Evolutionary conservation across 2,888 invertebrate genomes (phyloP), one percentile per base, ranked within the genome.

Genomic region (Neoaliturus tenellus): DNA sequence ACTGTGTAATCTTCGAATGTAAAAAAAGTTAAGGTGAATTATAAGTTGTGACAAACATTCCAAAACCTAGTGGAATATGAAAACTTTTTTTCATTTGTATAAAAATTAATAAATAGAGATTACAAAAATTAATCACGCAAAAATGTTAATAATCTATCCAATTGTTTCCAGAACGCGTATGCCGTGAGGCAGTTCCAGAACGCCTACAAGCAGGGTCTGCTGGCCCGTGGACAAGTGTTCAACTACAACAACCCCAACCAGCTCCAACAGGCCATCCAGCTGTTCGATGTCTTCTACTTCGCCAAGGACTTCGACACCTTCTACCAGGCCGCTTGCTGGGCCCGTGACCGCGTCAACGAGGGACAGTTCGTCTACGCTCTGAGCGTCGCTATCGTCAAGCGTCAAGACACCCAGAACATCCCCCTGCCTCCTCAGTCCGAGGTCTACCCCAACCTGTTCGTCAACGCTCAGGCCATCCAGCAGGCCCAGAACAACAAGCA

Each of bases 231-330:
- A 58, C 92, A 93, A 86, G 91, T 93, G 17, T 95, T 94, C 91
- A 93, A 94, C 23, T 91, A 93, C 89, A 93, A 92, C 88, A 91
- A 94, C 89, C 91, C 92, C 81, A 90, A 91, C 48, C 94, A 95
- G 84, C 91, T 92, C 80, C 92, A 93, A 87, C 94, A 96, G 89
- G 94, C 93, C 12, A 89, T 92, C 4, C 93, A 93, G 6, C 90
- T 96, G 28, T 94, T 94, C 90, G 93, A 94, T 88, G 91, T 94
- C 82, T 92, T 96, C 86, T 93, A 92, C 90, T 93, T 94, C 83
- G 94, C 95, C 86, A 95, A 81, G 67, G 81, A 81, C 81, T 81
- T 62, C 81, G 39, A 81, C 81, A 67, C 81, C 62, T 81, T 81
- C 67, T 81, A 81, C 67, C 91, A 91, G 85, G 91, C 91, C 14